These are phyloP conservation scores for Pterostichus niger DNA, from an alignment of 2,888 invertebrate genomes.

Conservation along the genomic window DNA sequence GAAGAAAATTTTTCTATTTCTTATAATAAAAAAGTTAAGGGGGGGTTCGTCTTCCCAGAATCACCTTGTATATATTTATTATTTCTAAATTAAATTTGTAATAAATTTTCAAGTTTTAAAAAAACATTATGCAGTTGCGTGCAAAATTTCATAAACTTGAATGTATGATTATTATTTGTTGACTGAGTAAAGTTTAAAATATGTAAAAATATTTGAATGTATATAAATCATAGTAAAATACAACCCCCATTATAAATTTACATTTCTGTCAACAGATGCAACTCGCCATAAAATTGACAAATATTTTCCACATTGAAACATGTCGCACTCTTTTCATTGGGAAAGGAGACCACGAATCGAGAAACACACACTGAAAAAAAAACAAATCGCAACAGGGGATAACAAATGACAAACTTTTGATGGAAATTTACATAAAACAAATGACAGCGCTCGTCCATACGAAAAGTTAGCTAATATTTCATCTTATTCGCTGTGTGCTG, in stretches of 20 bases:
- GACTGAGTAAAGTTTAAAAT: too few relatives aligned
- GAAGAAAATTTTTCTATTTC: too few relatives aligned
- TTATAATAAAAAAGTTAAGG: too few relatives aligned
- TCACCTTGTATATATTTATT: too few relatives aligned
- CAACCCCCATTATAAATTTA: neutral
- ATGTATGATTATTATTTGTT: too few relatives aligned
- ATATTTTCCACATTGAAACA: slow-evolving; percentile 1
- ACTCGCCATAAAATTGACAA: neutral
- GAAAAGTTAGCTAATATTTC: slow-evolving; percentile 78
- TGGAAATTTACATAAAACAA: slow-evolving; percentile 78
- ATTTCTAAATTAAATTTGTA: too few relatives aligned
- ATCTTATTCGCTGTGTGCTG: slow-evolving; percentile 68
- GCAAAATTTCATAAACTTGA: too few relatives aligned
- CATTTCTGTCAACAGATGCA: slow-evolving; percentile 8
- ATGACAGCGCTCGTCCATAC: slow-evolving; percentile 78
- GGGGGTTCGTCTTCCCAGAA: too few relatives aligned
- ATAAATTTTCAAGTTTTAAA: too few relatives aligned
- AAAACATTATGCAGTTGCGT: too few relatives aligned
- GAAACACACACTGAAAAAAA: slow-evolving; percentile 27
- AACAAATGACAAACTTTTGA: slow-evolving; percentile 77
- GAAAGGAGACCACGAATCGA: slow-evolving; percentile 36
- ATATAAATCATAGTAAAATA: too few relatives aligned
- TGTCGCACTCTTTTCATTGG: slow-evolving; percentile 10
- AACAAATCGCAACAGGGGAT: slow-evolving; percentile 68
- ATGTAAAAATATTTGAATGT: too few relatives aligned